Conservation (phyloP, 2,888 invertebrate species). For the Ophion ventricosus region DNA sequence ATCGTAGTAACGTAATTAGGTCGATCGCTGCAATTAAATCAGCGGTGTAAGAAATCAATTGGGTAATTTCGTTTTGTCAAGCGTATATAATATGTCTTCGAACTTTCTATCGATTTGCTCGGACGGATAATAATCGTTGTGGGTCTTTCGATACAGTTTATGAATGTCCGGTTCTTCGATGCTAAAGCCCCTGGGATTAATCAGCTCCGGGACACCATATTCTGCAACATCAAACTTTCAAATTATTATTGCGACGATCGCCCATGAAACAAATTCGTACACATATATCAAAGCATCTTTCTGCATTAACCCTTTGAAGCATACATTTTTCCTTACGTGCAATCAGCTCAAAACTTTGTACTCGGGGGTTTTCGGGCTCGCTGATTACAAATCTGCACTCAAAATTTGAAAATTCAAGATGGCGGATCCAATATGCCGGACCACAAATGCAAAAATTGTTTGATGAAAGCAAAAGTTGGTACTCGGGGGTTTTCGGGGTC, state of each 20-base stretch:
- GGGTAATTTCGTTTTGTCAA: conserved; percentile 3
- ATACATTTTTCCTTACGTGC: too few relatives aligned
- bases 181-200: conserved; percentile 82
- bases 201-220: conserved; percentile 77
- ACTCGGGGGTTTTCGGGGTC: too few relatives aligned
- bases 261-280: neutral
- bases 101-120: conserved; percentile 82
- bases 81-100: conserved; percentile 24
- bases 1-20: neutral
- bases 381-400: too few relatives aligned
- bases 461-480: too few relatives aligned
- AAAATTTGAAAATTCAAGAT: too few relatives aligned
- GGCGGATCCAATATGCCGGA: too few relatives aligned
- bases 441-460: too few relatives aligned
- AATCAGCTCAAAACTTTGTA: too few relatives aligned
- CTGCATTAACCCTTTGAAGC: neutral
- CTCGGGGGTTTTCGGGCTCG: too few relatives aligned
- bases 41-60: neutral
- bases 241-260: conserved; percentile 1
- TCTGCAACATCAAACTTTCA: conserved; percentile 66
- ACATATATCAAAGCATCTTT: neutral
- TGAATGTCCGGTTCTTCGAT: conserved; percentile 81
- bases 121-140: conserved; percentile 83
- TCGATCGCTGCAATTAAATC: neutral
- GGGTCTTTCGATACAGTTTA: conserved; percentile 83